Evolutionary conservation across 2,113 vertebrate species (phyloP).

Genomic region (Tachuris rubrigastra): DNA sequence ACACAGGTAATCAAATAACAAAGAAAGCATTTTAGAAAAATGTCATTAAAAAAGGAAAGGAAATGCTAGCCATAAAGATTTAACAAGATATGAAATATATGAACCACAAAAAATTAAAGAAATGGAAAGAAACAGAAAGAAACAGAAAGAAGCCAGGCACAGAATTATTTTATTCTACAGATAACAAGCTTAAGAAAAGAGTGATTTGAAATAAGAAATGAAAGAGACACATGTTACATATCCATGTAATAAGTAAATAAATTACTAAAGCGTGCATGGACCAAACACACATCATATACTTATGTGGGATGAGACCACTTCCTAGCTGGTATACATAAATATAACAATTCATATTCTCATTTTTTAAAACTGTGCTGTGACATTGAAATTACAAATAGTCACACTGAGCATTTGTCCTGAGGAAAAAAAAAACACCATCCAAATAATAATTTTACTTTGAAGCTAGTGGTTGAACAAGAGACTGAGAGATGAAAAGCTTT

Average conservation of each 20-base stretch:
- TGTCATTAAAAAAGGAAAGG: slow-evolving; percentile 27
- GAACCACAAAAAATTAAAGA: background rate
- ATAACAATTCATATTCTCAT: background rate
- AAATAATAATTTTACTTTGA: background rate
- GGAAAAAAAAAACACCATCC: background rate
- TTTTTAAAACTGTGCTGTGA: background rate
- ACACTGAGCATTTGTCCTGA: background rate
- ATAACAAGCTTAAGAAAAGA: background rate
- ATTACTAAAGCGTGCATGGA: background rate
- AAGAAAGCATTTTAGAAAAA: background rate
- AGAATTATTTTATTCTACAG: background rate
- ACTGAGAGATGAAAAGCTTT: background rate
- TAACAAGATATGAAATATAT: slow-evolving; percentile 16
- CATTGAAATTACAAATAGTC: background rate
- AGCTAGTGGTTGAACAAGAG: background rate
- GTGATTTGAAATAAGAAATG: background rate
- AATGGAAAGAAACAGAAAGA: no score
- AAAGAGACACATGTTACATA: background rate
- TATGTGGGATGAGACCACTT: background rate
- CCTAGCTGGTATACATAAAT: background rate
- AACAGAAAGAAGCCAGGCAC: background rate
- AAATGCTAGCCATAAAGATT: background rate
- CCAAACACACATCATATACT: background rate
- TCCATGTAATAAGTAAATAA: background rate
- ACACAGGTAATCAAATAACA: background rate